These are phyloP conservation scores for Micrastur ruficollis DNA, from an alignment of 2,797 vertebrate species.

Conservation along the genomic window DNA sequence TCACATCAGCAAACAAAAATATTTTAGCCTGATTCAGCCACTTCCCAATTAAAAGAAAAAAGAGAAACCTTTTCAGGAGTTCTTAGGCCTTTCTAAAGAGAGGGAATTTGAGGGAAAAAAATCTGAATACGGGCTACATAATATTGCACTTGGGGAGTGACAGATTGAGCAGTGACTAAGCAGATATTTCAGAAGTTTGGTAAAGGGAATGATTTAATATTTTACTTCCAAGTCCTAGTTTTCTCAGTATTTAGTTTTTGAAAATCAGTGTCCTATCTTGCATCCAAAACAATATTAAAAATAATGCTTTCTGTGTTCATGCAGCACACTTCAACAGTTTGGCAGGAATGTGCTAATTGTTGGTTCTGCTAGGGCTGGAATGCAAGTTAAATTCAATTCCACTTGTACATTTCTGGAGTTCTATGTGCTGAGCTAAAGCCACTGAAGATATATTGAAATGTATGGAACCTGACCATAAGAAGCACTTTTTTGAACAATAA, in stretches of 20 bases:
- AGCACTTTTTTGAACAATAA: not conserved
- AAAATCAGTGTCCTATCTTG: not conserved
- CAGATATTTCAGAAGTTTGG: not conserved
- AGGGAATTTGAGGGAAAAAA: not conserved
- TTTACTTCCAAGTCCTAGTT: not conserved
- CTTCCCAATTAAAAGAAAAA: not conserved
- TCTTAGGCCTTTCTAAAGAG: not conserved
- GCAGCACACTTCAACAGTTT: not conserved
- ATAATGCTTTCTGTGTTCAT: not conserved
- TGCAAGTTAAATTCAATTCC: not conserved
- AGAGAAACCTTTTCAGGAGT: not conserved
- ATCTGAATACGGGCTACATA: not conserved
- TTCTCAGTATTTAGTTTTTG: not conserved
- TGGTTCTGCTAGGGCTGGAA: not conserved
- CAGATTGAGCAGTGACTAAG: not conserved
- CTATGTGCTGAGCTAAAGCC: not conserved
- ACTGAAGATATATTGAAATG: not conserved
- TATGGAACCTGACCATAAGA: not conserved
- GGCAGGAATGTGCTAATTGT: not conserved
- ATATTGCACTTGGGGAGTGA: not conserved
- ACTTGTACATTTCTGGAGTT: not conserved
- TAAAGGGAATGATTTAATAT: not conserved
- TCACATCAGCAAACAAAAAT: not conserved
- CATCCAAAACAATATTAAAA: not conserved
- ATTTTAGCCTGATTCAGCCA: not conserved